Evolutionary conservation across 2,113 vertebrate species (phyloP), one percentile per base, ranked within the genome.

Genomic region (Malaclemys terrapin): DNA sequence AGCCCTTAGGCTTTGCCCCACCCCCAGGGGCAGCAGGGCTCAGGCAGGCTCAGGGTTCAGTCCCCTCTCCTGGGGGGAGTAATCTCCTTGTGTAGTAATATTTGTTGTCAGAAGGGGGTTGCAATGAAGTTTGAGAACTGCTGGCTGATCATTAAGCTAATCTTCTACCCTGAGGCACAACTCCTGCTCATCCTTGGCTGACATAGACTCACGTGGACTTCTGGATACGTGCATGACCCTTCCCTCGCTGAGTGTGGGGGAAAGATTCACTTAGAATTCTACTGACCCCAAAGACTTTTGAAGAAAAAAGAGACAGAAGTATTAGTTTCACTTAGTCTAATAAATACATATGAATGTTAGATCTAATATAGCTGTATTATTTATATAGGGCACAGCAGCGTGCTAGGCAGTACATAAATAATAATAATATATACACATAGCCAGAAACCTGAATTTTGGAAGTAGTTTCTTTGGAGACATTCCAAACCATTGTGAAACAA

Each of bases 371-470:
- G 54, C 52, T 78, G 5, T 42, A 22, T 87, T n/a, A 1, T 90
- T 79, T 35, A n/a, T 17, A 42, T 54, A 47, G 47, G 0, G 8
- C 53, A 24, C 10, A 80, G 84, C 91, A 87, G 49, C 2, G 22
- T 50, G 65, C 53, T 72, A 79, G 90, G 80, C 69, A 22, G 80
- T 76, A 2, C 3, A 47, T 88, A 83, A 87, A 59, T 79, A n/a
- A 16, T 24, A 6, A 56, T 38, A 29, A 35, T 69, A 80, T 54
- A 62, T 29, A 49, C 45, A 78, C 75, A 47, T 14, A 50, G 31
- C 69, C 82, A 89, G 80, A 90, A 95, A 88, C 69, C 52, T 87
- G 50, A 82, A 24, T 1, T 89, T 87, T 89, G 84, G 27, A 82
- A 78, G 38, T 29, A 78, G 75, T 10, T 47, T 78, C 75, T 14